Evolutionary conservation across 2,113 vertebrate genomes (phyloP).

Genomic region (Gnathonemus longibarbis): DNA sequence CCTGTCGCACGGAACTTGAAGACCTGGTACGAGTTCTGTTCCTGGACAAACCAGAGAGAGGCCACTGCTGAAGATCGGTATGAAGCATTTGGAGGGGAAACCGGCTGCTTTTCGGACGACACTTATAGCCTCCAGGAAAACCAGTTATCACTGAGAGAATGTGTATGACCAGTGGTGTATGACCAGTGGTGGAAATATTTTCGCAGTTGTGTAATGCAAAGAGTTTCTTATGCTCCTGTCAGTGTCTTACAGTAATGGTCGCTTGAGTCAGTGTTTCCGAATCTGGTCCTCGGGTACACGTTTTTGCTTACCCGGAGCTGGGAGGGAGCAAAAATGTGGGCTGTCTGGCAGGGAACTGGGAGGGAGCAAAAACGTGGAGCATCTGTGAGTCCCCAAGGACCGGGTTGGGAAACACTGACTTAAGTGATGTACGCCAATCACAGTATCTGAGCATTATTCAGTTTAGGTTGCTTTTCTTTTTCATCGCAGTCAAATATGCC

Average conservation of each 20-base stretch:
- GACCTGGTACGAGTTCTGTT: slow-evolving; percentile 74
- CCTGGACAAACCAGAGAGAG: slow-evolving; percentile 67
- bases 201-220: neutral
- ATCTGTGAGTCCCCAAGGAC: neutral
- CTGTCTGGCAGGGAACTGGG: neutral
- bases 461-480: neutral
- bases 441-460: neutral
- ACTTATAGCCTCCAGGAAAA: neutral
- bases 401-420: neutral
- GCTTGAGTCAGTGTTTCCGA: neutral
- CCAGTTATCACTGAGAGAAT: neutral
- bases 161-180: neutral
- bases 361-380: neutral
- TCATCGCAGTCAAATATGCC: neutral
- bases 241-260: neutral
- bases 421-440: neutral
- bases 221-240: neutral
- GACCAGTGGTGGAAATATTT: neutral
- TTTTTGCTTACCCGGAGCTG: neutral
- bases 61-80: slow-evolving; percentile 56
- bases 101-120: neutral
- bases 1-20: slow-evolving; percentile 71
- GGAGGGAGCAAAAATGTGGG: neutral
- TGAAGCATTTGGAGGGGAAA: neutral
- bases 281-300: neutral